Conservation (phyloP, 2,888 invertebrate species). For the Hermaeophaga mercurialis region DNA sequence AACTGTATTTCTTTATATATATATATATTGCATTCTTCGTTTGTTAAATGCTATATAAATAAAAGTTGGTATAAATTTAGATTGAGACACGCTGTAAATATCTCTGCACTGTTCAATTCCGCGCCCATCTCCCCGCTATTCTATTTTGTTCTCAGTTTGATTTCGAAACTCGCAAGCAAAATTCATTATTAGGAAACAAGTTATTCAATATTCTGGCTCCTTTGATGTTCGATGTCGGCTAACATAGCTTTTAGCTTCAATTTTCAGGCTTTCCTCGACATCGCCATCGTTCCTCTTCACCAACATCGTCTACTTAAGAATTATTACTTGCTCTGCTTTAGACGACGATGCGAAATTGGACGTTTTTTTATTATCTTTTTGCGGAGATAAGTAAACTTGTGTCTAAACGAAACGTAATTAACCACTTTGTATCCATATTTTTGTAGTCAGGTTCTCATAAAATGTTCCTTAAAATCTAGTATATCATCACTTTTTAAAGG, state of each 20-base stretch:
- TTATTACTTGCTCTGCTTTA: constrained; percentile 26
- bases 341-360: not conserved
- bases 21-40: too few relatives aligned
- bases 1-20: too few relatives aligned
- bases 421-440: not conserved
- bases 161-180: constrained; percentile 50
- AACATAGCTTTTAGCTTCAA: constrained; percentile 46
- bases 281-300: constrained; percentile 20
- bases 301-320: constrained; percentile 28
- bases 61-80: too few relatives aligned
- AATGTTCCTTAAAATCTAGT: too few relatives aligned
- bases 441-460: too few relatives aligned
- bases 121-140: constrained; percentile 4
- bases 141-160: constrained; percentile 42
- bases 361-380: not conserved
- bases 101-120: constrained; percentile 28
- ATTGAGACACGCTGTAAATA: constrained; percentile 2
- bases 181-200: constrained; percentile 57
- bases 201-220: constrained; percentile 54
- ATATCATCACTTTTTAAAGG: too few relatives aligned
- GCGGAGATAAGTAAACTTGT: not conserved
- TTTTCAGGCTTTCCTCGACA: constrained; percentile 41
- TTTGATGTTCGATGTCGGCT: constrained; percentile 50
- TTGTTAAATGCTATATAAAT: too few relatives aligned
- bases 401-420: not conserved